These are phyloP conservation scores for Xestoiulus laeticollis DNA, from an alignment of 2,888 invertebrate genomes.

Conservation along the genomic window DNA sequence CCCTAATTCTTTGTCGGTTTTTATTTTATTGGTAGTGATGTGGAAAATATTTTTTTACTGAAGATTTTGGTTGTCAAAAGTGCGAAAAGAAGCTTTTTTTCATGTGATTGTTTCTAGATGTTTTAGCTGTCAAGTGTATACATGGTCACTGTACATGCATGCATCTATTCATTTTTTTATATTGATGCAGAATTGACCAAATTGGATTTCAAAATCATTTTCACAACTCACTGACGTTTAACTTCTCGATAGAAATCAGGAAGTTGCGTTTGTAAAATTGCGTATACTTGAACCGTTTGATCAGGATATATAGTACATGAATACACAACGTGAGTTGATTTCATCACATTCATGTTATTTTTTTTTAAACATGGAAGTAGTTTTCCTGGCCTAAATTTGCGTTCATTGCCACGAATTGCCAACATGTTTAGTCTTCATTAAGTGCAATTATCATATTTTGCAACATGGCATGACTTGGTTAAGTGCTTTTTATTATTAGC, in stretches of 20 bases:
- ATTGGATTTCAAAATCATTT: background rate
- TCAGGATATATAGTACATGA: background rate
- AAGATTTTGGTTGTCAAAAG: too few relatives aligned
- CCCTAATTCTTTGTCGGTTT: too few relatives aligned
- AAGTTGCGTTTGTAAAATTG: background rate
- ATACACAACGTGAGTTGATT: background rate
- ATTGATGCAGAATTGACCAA: background rate
- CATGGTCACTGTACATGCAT: too few relatives aligned
- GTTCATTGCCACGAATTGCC: conserved; percentile 10
- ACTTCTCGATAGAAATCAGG: background rate
- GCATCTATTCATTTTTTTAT: too few relatives aligned
- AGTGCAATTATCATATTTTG: background rate
- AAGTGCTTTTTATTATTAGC: background rate
- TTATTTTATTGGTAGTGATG: too few relatives aligned
- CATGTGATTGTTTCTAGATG: too few relatives aligned
- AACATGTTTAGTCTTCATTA: background rate
- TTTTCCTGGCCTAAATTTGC: background rate
- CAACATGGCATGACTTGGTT: background rate
- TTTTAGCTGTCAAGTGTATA: too few relatives aligned
- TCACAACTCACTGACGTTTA: background rate
- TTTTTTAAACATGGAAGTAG: background rate
- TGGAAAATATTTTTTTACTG: too few relatives aligned
- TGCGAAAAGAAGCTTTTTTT: too few relatives aligned
- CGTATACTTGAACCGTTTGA: background rate
- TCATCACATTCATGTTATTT: conserved; percentile 1